These are phyloP conservation scores for Cyclura pinguis DNA, from an alignment of 2,797 vertebrate genomes.

Conservation along the genomic window DNA sequence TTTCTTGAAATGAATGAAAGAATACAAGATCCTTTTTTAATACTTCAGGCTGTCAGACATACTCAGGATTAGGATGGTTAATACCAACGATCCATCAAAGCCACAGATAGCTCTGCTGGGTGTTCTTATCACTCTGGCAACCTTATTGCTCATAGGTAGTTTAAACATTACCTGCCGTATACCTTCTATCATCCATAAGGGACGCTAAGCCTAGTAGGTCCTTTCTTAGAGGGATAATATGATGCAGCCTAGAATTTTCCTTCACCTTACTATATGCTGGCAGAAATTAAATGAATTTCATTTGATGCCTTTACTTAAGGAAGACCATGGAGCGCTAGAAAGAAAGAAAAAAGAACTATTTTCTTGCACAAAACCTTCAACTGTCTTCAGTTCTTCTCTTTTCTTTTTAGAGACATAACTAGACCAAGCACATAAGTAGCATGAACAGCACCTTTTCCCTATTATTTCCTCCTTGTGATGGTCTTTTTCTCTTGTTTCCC, in stretches of 20 bases:
- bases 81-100: slow-evolving; percentile 32
- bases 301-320: slow-evolving; percentile 6
- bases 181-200: slow-evolving; percentile 8
- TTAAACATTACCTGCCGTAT: slow-evolving; percentile 28
- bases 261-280: neutral
- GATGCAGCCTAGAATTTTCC: neutral
- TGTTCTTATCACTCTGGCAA: slow-evolving; percentile 27
- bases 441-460: neutral
- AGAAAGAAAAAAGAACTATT: neutral
- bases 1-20: accelerated
- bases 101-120: slow-evolving; percentile 23
- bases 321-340: neutral
- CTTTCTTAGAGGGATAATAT: neutral
- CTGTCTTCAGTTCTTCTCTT: neutral
- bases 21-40: accelerated
- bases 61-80: neutral
- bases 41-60: accelerated
- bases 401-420: neutral
- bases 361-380: neutral
- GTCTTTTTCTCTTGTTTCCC: neutral
- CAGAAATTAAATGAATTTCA: slow-evolving; percentile 28
- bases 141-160: slow-evolving; percentile 22
- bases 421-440: neutral
- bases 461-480: neutral
- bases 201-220: slow-evolving; percentile 1